Conservation (phyloP, 2,113 vertebrate species). For the Panurus biarmicus region DNA sequence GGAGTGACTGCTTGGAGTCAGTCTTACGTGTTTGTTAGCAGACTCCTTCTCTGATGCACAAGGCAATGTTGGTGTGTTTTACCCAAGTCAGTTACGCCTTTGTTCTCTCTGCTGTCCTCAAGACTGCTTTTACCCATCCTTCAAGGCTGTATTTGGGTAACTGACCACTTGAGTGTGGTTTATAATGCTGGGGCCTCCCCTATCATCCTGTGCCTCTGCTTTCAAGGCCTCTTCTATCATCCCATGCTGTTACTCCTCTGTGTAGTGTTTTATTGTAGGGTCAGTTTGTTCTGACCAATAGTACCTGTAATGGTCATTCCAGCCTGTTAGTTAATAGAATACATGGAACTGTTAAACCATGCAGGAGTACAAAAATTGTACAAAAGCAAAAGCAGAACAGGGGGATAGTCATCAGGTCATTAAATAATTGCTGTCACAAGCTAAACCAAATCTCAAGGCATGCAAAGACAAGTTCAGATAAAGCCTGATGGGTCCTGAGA, state of each 20-base stretch:
- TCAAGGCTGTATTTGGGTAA: not conserved
- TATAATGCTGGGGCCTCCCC: fast-evolving
- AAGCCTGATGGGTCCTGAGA: not conserved
- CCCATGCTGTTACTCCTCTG: not conserved
- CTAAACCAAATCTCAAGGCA: not conserved
- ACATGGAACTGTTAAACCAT: not conserved
- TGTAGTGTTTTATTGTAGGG: fast-evolving
- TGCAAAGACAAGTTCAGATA: not conserved
- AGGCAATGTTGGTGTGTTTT: not conserved
- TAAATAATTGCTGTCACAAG: not conserved
- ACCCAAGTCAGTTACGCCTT: not conserved
- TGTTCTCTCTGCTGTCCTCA: not conserved
- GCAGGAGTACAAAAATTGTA: not conserved
- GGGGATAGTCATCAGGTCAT: not conserved
- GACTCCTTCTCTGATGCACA: not conserved
- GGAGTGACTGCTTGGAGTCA: not conserved
- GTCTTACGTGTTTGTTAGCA: not conserved
- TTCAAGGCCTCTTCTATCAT: not conserved
- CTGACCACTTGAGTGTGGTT: not conserved
- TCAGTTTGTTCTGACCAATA: not conserved
- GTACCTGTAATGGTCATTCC: not conserved
- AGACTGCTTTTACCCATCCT: not conserved
- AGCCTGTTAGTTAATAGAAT: not conserved
- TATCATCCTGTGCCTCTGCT: not conserved
- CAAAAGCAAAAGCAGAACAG: not conserved